A percentile compares a stretch with the other conserved stretches of the same genome.
Evolutionary conservation across 1,140 invertebrate genomes (phyloP).

Genomic region (Nylanderia fulva): DNA sequence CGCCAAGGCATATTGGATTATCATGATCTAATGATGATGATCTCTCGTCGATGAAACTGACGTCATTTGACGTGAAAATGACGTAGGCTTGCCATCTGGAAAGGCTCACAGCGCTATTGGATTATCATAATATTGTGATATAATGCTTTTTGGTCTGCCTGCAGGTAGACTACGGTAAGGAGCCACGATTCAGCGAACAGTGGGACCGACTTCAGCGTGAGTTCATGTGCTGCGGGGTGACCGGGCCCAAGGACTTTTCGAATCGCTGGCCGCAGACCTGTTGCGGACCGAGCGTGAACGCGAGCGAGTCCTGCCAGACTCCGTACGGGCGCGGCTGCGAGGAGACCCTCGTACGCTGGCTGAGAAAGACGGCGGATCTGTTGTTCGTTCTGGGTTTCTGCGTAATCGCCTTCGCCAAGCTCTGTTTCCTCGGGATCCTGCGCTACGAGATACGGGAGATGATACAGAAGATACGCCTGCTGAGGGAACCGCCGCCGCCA

Average conservation of each 20-base stretch:
- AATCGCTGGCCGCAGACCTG: constrained; percentile 85
- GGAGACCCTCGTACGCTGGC: constrained; percentile 90
- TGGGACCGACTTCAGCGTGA: constrained; percentile 94
- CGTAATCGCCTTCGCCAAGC: constrained; percentile 95
- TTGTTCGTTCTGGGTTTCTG: constrained; percentile 95
- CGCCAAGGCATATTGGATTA: no score
- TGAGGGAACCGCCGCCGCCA: constrained; percentile 85
- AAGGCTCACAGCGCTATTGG: no score
- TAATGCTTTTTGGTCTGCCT: constrained; percentile 78
- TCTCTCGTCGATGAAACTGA: no score
- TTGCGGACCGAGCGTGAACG: constrained; percentile 81
- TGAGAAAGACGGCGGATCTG: constrained; percentile 92
- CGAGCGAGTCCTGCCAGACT: constrained; percentile 80
- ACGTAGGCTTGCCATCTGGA: no score
- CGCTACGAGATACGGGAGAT: constrained; percentile 94
- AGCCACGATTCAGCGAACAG: constrained; percentile 90
- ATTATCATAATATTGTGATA: no score
- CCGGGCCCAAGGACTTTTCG: constrained; percentile 89
- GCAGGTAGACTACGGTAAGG: constrained; percentile 90
- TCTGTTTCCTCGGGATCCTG: constrained; percentile 95
- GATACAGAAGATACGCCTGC: constrained; percentile 94
- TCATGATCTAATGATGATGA: no score
- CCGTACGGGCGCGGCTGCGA: constrained; percentile 88
- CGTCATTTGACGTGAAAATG: no score
- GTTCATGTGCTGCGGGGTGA: constrained; percentile 92